phyloP scores from a whole-genome alignment of 2,797 vertebrate species.

The Heteromormyrus szaboi region DNA sequence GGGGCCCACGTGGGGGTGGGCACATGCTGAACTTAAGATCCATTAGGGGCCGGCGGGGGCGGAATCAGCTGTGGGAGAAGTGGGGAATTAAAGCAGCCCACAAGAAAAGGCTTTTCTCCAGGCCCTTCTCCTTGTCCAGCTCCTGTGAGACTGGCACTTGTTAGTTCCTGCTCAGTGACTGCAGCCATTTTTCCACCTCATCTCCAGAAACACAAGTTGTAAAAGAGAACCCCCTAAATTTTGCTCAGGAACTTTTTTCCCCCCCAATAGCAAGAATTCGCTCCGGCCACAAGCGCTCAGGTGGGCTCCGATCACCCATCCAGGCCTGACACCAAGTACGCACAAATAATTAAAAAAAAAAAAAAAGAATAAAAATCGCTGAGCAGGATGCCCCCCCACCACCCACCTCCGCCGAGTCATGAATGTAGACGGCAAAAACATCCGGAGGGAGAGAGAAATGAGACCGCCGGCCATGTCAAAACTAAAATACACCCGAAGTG shows the following conservation, averaged over 20 bases:
- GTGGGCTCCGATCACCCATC: neutral
- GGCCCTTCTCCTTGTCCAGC: neutral
- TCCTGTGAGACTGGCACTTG: neutral
- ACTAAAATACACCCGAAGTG: neutral
- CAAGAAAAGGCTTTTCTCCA: neutral
- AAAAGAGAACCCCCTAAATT: neutral
- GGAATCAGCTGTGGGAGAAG: neutral
- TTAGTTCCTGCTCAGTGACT: neutral
- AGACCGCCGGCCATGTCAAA: slow-evolving; percentile 2
- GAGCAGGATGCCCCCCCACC: neutral
- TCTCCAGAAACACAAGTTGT: neutral
- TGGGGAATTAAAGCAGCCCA: neutral
- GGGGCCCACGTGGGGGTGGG: neutral
- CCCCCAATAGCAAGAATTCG: neutral
- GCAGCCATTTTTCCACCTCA: neutral
- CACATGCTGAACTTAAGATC: neutral
- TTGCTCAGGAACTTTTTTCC: neutral
- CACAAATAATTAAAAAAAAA: neutral
- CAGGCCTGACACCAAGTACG: neutral
- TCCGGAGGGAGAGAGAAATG: slow-evolving; percentile 1
- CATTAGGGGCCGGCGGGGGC: neutral
- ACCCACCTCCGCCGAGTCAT: neutral
- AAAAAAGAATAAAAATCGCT: neutral
- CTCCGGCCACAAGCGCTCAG: neutral
- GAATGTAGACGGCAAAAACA: neutral